Evolutionary conservation across 2,888 invertebrate species (phyloP), one percentile per base, ranked within the genome.

Genomic region (Acronicta alni): DNA sequence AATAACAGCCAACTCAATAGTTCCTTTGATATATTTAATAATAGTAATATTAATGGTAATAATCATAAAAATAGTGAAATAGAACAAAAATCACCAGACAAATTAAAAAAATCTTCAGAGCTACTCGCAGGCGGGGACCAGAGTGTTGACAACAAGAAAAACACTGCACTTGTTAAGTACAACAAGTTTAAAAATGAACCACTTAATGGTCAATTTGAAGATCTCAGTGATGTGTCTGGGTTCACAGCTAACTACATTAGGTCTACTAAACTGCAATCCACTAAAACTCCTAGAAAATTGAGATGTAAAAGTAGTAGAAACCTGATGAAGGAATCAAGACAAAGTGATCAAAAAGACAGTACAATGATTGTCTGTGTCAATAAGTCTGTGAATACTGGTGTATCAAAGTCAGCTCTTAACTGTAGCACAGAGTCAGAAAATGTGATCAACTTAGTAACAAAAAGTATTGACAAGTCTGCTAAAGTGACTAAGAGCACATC

Each of bases 161-260:
- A 62, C 56, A 62, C 59, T 44, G 74, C 61, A 52, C 62, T 58
- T 26, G 67, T 72, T 44, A 57, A 58, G 14, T 47, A 49, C 3
- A 72, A 77, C 53, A 70, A 63, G 52, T 75, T 77, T 48, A 85
- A 80, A 67, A 73, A 67, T 69, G 74, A 62, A 12, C 64, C 65
- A 23, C 63, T 72, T 1, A 91, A 91, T 78, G 89, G 90, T 9
- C 87, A 90, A 51, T 91, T 89, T 83, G 93, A 93, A 60, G 93
- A 94, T 49, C 65, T 90, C 16, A 94, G 94, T 81, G 94, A 94
- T 83, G 91, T 94, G 3, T 94, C 94, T 35, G 94, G 94, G 0
- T 91, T 93, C 57, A 94, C 94, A 20, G 94, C 93, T 3, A 94
- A 92, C 72, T 94, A 94, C 64, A 94, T 94, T 30, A 84, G 92